A percentile compares a stretch with the other conserved stretches of the same genome.
phyloP scores from a whole-genome alignment of 2,797 vertebrate species.

The Sparidentex hasta region DNA sequence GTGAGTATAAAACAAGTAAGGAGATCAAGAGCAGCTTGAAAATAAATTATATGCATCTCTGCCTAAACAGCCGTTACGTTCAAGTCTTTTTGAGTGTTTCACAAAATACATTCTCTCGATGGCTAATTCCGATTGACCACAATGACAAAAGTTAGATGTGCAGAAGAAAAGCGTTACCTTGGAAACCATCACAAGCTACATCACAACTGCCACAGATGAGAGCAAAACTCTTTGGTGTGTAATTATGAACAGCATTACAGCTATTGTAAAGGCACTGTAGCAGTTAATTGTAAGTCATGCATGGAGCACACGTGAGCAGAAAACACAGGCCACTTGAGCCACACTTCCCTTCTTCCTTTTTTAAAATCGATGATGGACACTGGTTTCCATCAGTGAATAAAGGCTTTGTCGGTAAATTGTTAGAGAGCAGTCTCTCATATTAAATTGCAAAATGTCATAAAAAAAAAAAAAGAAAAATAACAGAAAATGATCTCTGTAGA shows the following conservation, averaged over 20 bases:
- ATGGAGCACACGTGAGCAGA: slow-evolving; percentile 75
- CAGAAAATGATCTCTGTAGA: slow-evolving; percentile 20
- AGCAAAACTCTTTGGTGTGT: slow-evolving; percentile 37
- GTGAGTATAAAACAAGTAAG: slow-evolving; percentile 63
- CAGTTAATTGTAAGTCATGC: slow-evolving; percentile 30
- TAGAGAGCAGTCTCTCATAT: slow-evolving; percentile 85
- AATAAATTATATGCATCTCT: slow-evolving; percentile 85
- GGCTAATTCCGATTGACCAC: slow-evolving; percentile 73
- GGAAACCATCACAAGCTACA: slow-evolving; percentile 36
- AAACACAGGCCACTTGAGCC: slow-evolving; percentile 64
- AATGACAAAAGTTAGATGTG: slow-evolving; percentile 49
- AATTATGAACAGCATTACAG: slow-evolving; percentile 44
- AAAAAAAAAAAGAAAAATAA: slow-evolving; percentile 45
- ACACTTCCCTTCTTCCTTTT: slow-evolving; percentile 81
- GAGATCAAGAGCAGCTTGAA: slow-evolving; percentile 81
- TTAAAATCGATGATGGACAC: slow-evolving; percentile 87
- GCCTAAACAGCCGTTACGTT: slow-evolving; percentile 76
- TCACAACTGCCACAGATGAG: slow-evolving; percentile 39
- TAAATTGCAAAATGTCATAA: slow-evolving; percentile 70
- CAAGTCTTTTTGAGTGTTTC: slow-evolving; percentile 86
- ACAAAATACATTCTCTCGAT: slow-evolving; percentile 88
- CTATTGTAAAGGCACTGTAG: slow-evolving; percentile 74
- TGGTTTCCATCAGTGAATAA: slow-evolving; percentile 78
- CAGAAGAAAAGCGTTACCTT: slow-evolving; percentile 31
- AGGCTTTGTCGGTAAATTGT: slow-evolving; percentile 81